Evolutionary conservation across 1,140 invertebrate genomes (phyloP), one percentile per base, ranked within the genome.

Genomic region (Carposina sasakii): DNA sequence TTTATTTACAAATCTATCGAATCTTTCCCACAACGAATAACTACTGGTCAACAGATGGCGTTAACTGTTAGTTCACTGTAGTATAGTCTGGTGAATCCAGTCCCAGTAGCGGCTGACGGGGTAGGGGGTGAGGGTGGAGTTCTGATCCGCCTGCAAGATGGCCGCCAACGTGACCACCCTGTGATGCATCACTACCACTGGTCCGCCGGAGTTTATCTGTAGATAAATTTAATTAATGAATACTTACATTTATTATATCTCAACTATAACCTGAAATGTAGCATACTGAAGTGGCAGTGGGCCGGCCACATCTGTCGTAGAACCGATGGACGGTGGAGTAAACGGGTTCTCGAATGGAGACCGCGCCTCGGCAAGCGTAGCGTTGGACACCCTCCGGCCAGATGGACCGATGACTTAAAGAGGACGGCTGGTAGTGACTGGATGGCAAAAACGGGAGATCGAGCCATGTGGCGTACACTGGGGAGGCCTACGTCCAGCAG

Each of bases 161-260:
- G 48, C 60, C 21, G 65, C 8, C 15, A 68, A 23, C 28, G 47
- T 34, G 10, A 50, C 10, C 8, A 43, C 19, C 1, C 45, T 44
- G 16, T 40, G 19, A 2, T 44, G 44, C 26, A 45, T 17, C 3
- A 46, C n/a, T 21, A 66, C n/a, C 21, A 69, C 66, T 8, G 66
- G 63, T 2, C 63, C 58, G 1, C 66, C 66, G 1, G 60, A 63
- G 39, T 43, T 66, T 20, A 69, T 58, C 66, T 66, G 51, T 0
- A 57, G 10, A 31, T n/a, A 20, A 17, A 12, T 26, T 19, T 23
- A 17, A 24, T 16, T 21, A 20, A 6, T 16, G n/a, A n/a, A n/a
- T 22, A 57, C 57, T 42, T 50, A 24, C n/a, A 44, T 52, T 16
- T 46, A 22, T 45, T 53, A 39, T 9, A n/a, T 53, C 15, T 28